A percentile compares a stretch with the other conserved stretches of the same genome.
Conservation (phyloP, 1,140 invertebrate species). For the Leguminivora glycinivorella region DNA sequence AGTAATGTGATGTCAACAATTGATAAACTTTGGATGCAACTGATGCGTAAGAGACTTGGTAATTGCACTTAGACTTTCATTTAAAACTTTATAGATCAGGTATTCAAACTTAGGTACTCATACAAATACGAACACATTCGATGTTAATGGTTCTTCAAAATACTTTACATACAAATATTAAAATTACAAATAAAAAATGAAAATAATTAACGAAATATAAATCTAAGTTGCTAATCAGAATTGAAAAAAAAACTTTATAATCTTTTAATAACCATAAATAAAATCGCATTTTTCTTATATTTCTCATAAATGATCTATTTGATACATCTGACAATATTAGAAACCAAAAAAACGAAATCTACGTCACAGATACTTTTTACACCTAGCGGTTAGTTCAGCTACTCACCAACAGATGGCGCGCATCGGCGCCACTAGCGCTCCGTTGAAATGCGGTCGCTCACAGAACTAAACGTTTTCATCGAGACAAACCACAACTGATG, state of each 20-base stretch:
- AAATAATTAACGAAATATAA: too few species aligned
- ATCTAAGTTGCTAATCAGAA: too few species aligned
- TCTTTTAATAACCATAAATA: too few species aligned
- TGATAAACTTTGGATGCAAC: not conserved
- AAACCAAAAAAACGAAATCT: not conserved
- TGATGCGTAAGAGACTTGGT: not conserved
- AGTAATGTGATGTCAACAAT: not conserved
- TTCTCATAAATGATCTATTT: too few species aligned
- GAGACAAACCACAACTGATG: not conserved
- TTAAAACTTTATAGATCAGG: not conserved
- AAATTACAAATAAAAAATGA: too few species aligned
- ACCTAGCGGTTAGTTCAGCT: constrained; percentile 47
- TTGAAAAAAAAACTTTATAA: too few species aligned
- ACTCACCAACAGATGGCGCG: constrained; percentile 69
- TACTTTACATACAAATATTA: too few species aligned
- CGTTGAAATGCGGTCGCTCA: not conserved
- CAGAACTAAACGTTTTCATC: constrained; percentile 30
- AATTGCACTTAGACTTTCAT: not conserved
- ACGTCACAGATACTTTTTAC: not conserved
- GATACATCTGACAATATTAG: not conserved
- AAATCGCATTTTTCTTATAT: too few species aligned
- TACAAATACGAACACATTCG: too few species aligned
- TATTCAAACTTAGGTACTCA: too few species aligned
- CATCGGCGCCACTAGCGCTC: constrained; percentile 32
- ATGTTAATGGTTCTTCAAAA: too few species aligned